A percentile compares a stretch with the other conserved stretches of the same genome.
Conservation (phyloP, 2,888 invertebrate species). For the Mimas tiliae region DNA sequence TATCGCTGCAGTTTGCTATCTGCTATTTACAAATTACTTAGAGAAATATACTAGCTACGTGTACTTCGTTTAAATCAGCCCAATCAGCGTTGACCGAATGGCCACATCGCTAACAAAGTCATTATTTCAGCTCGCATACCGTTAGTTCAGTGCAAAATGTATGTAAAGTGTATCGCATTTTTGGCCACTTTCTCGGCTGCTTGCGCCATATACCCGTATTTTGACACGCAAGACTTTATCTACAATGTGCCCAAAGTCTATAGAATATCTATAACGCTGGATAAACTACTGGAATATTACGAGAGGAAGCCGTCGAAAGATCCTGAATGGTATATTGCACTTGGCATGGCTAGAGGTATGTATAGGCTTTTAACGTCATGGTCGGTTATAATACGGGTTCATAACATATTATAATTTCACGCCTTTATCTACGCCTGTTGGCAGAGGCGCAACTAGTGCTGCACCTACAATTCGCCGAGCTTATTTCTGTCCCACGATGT, state of each 20-base stretch:
- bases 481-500: too few species aligned
- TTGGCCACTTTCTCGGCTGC: slow-evolving; percentile 46
- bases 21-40: too few species aligned
- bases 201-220: slow-evolving; percentile 74
- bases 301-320: slow-evolving; percentile 79
- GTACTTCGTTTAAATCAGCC: slow-evolving; percentile 38
- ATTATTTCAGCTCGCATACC: slow-evolving; percentile 47
- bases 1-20: too few species aligned
- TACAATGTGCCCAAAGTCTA: slow-evolving; percentile 81
- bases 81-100: slow-evolving; percentile 67
- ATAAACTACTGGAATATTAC: slow-evolving; percentile 72
- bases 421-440: too few species aligned
- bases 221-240: slow-evolving; percentile 79
- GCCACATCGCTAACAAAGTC: slow-evolving; percentile 48
- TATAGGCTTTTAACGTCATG: background rate
- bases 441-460: too few species aligned
- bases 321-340: slow-evolving; percentile 75
- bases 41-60: background rate
- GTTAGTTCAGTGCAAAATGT: slow-evolving; percentile 67
- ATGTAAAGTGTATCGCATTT: slow-evolving; percentile 56
- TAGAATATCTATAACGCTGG: slow-evolving; percentile 72
- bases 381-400: background rate
- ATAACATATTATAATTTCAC: too few species aligned
- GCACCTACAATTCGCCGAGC: too few species aligned
- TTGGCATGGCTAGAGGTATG: slow-evolving; percentile 74